These are phyloP conservation scores for Carcharodon carcharias DNA, from an alignment of 2,797 vertebrate species.

Conservation along the genomic window DNA sequence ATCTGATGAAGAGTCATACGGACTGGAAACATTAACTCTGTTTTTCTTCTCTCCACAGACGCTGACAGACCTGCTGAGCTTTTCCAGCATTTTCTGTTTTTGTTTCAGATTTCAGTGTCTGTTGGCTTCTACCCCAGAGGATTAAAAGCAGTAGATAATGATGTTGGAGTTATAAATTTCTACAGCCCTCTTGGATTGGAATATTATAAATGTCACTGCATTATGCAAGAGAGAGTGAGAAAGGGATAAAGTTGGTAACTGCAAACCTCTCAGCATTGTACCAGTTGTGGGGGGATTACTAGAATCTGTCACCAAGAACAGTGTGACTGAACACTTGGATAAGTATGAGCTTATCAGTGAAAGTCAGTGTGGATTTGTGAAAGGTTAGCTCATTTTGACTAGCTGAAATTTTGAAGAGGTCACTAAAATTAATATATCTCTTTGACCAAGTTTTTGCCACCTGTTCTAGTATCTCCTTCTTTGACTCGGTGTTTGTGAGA, in stretches of 20 bases:
- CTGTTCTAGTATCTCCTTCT: neutral
- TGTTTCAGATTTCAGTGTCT: neutral
- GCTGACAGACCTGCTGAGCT: no score
- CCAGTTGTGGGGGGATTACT: neutral
- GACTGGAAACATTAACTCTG: no score
- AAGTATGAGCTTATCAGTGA: neutral
- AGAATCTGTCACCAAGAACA: neutral
- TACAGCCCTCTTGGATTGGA: neutral
- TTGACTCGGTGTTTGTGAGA: neutral
- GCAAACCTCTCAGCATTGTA: neutral
- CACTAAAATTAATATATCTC: neutral
- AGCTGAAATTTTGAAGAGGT: neutral
- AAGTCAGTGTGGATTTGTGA: neutral
- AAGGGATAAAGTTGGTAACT: neutral
- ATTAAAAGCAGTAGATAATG: neutral
- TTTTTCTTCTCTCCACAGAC: no score
- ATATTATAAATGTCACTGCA: neutral
- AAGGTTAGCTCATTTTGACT: neutral
- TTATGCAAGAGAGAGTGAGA: neutral
- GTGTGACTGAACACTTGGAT: neutral
- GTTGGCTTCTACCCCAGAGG: neutral
- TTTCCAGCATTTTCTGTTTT: no score
- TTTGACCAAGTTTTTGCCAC: neutral
- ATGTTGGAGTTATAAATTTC: neutral
- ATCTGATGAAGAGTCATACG: neutral